Percentiles rank a stretch among this genome's conserved stretches.
Conservation (phyloP, 1,140 invertebrate species). For the Brachionus asplanchnoidis region DNA sequence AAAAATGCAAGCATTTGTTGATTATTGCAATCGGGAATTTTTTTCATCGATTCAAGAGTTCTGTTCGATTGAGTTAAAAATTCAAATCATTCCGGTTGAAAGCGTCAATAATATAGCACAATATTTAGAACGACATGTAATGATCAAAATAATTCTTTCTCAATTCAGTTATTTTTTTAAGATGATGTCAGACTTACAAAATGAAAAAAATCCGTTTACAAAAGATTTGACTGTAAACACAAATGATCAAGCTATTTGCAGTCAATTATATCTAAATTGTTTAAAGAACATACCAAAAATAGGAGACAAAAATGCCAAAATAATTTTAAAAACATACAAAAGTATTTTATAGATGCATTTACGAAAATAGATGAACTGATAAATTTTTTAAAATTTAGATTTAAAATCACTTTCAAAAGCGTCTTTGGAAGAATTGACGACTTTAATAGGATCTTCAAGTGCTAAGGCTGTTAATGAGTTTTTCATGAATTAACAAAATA, state of each 20-base stretch:
- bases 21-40: not conserved
- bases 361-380: not conserved
- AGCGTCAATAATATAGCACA: not conserved
- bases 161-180: not conserved
- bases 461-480: slow-evolving; percentile 27
- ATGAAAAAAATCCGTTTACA: slow-evolving; percentile 36
- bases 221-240: slow-evolving; percentile 17
- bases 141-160: not conserved
- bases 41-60: slow-evolving; percentile 35
- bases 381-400: not conserved
- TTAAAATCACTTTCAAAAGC: slow-evolving; percentile 16
- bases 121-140: slow-evolving; percentile 20
- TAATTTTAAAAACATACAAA: slow-evolving; percentile 8
- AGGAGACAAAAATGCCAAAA: slow-evolving; percentile 25
- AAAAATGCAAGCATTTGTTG: slow-evolving; percentile 15
- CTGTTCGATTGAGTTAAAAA: slow-evolving; percentile 24
- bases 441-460: not conserved
- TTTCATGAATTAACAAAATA: not conserved
- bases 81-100: slow-evolving; percentile 25
- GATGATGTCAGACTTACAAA: slow-evolving; percentile 32
- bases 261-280: slow-evolving; percentile 12
- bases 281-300: slow-evolving; percentile 37
- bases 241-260: not conserved
- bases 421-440: not conserved
- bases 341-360: not conserved